Base-by-base conservation (phyloP, 2,888 invertebrate species). In the Drosophila cyrtoloma region DNA sequence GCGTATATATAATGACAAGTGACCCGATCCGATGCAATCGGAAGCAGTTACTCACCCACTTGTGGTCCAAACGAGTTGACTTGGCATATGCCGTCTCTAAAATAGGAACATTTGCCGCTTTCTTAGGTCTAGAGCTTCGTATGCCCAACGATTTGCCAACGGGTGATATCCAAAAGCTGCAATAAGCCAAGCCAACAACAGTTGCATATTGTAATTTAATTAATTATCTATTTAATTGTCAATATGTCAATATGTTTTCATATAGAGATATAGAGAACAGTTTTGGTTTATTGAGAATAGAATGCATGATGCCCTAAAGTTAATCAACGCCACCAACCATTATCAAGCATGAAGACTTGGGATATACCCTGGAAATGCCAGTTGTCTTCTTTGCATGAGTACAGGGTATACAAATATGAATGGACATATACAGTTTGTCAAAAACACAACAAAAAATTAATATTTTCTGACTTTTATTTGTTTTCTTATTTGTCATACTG, bases 61-160 rank as follows among this genome's bases (percentile, higher is more conserved):
- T 97, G 93, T 97, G 96, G 91, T 96, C 96, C 92, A 97, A 95
- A 93, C 95, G 96, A 77, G 95, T 94, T 78, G 95, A 95, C 60
- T 94, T 93, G 77, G 94, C 94, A 93, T 97, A 98, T 0, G 96
- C 97, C 82, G 95, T 95, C 93, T 98, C 98, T 90, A 98, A 94
- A 72, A 96, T 94, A 59, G 95, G 95, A 94, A 97, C 97, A 76
- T 94, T 94, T 39, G 95, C 94, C 50, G 97, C 96, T 93, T 95
- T 96, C 94, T 97, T 97, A 89, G 96, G 94, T 94, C 96, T 96
- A 63, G 95, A 95, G 92, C 96, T 96, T 93, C 96, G 97, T 90
- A 98, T 97, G 68, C 97, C 97, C 93, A 98, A 92, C 64, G 96
- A 96, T 92, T 95, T 95, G 52, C 97, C 98, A 84, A 97, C 95